Evolutionary conservation across 2,797 vertebrate genomes (phyloP), one percentile per base, ranked within the genome.

Genomic region (Harpagifer antarcticus): DNA sequence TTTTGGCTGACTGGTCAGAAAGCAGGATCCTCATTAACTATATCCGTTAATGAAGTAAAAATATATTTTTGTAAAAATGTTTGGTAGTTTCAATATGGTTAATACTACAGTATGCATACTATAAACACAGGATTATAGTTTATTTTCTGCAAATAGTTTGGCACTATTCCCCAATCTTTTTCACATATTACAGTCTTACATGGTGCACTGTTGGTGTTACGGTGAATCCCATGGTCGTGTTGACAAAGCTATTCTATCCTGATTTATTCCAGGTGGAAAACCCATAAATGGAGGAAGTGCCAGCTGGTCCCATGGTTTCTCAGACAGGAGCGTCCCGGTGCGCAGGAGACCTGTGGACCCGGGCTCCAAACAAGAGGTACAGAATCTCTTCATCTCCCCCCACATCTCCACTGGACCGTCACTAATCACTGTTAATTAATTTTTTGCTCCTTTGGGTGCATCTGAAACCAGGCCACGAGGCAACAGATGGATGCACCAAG

Each of bases 221-320:
- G 5, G 31, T 2, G 0, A 52, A 60, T 23, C 3, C 1, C 3
- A 0, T 50, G 49, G 7, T 47, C 40, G 48, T 19, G 20, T 2
- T 69, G 7, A 53, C 8, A 17, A 54, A 17, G 1, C 31, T 61
- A 0, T 6, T 17, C 20, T 47, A 53, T 58, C 33, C 33, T 52
- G 20, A 20, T 60, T 65, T 20, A 4, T 87, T 93, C 43, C 86
- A 99, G 98, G 81, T 99, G 98, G 98, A 99, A 99, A 90, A 97
- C 96, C 1, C 98, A 99, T 91, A 99, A 99, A 69, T 99, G 98
- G 98, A 97, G 97, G 63, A 94, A 97, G 67, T 99, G 98, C 92
- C 98, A 98, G 68, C 90, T 99, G 61, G 98, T 99, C 0, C 97
- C 98, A 0, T 99, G 98, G 98, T 94, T 94, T 0, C 92, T 99